Conservation (phyloP, 2,797 vertebrate species). For the Alosa sapidissima region DNA sequence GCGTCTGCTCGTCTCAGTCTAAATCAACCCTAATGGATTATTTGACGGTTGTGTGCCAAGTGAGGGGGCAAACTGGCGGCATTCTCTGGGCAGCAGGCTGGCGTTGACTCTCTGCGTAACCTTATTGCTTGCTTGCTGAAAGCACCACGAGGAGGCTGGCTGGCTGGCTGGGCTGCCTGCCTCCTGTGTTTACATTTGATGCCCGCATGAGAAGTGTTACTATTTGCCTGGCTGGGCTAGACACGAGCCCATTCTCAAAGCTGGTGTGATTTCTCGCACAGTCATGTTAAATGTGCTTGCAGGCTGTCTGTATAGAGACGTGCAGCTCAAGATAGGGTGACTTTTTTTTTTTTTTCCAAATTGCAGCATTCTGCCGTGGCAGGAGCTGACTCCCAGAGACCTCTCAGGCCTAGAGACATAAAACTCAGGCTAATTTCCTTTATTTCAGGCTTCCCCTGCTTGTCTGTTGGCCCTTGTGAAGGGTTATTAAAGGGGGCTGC, state of each 20-base stretch:
- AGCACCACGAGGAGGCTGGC: constrained; percentile 43
- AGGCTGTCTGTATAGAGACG: constrained; percentile 56
- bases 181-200: constrained; percentile 66
- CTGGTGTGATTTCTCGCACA: constrained; percentile 56
- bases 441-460: constrained; percentile 46
- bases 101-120: constrained; percentile 51
- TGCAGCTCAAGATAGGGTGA: constrained; percentile 44
- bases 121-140: constrained; percentile 65
- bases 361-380: constrained; percentile 59
- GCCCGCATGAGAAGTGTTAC: constrained; percentile 54
- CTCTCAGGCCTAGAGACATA: constrained; percentile 15
- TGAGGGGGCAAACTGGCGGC: constrained; percentile 69
- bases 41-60: constrained; percentile 60
- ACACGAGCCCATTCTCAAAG: constrained; percentile 55
- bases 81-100: constrained; percentile 63
- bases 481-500: constrained; percentile 24
- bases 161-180: constrained; percentile 28
- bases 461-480: constrained; percentile 49
- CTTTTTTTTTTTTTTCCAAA: constrained; percentile 58
- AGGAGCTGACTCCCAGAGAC: constrained; percentile 32
- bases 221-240: constrained; percentile 49
- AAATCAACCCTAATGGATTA: constrained; percentile 54
- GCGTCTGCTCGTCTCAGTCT: neutral
- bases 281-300: constrained; percentile 59
- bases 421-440: constrained; percentile 56